phyloP scores from a whole-genome alignment of 2,888 invertebrate genomes.

The Stramonita haemastoma region DNA sequence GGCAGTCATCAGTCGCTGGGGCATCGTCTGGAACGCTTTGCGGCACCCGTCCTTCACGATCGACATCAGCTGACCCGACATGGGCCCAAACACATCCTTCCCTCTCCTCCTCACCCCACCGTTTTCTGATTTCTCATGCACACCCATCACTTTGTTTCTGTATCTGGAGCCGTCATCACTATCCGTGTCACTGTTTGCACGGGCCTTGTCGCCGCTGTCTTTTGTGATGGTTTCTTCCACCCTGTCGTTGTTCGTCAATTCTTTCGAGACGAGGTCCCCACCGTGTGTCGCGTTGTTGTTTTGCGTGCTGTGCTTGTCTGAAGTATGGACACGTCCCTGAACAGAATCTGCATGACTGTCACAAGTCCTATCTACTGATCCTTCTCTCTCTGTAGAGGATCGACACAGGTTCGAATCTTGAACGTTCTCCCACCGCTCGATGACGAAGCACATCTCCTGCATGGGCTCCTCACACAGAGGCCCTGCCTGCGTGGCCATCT shows the following conservation, averaged over 20 bases:
- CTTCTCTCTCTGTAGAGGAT: background rate
- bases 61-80: conserved; percentile 92
- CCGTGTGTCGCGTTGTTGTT: background rate
- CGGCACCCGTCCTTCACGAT: conserved; percentile 92
- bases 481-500: conserved; percentile 89
- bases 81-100: conserved; percentile 61
- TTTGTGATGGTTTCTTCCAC: background rate
- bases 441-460: conserved; percentile 91
- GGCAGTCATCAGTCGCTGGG: conserved; percentile 94
- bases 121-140: background rate
- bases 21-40: conserved; percentile 91
- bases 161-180: background rate
- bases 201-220: background rate
- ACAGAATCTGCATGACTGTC: background rate
- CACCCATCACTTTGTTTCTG: background rate
- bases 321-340: too few species aligned
- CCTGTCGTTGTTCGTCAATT: background rate
- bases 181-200: background rate
- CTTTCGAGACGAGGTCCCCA: background rate
- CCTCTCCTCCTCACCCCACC: conserved; percentile 30
- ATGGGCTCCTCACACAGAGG: conserved; percentile 98
- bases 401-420: conserved; percentile 28
- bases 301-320: background rate
- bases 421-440: conserved; percentile 86
- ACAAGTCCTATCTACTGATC: background rate